Conservation (phyloP, 2,113 vertebrate species). For the Bothrops jararaca region DNA sequence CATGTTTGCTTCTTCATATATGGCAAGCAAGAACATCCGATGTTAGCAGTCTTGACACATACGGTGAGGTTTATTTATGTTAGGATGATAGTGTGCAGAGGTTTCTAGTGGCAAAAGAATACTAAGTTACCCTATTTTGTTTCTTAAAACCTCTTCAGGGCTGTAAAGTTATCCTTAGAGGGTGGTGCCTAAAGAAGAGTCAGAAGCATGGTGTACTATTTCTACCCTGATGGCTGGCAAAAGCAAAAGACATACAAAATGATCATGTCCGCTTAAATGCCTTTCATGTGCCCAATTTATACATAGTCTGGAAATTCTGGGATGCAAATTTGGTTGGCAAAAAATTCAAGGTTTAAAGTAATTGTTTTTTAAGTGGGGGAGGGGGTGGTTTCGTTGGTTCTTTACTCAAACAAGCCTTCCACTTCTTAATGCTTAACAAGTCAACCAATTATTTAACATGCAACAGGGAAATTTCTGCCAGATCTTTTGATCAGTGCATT, state of each 20-base stretch:
- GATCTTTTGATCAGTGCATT: conserved; percentile 22
- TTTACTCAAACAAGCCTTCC: not conserved
- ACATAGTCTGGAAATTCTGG: not conserved
- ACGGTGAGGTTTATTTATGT: not conserved
- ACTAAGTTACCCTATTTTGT: not conserved
- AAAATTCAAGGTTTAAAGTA: not conserved
- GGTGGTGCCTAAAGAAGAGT: not conserved
- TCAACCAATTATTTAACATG: conserved; percentile 21
- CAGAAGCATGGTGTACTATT: not conserved
- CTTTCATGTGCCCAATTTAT: not conserved
- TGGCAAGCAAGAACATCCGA: too few species aligned
- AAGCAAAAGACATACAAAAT: not conserved
- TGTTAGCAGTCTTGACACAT: too few species aligned
- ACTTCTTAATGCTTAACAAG: conserved; percentile 6
- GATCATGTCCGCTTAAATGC: not conserved
- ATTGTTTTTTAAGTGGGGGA: not conserved
- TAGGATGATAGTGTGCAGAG: not conserved
- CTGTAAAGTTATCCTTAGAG: not conserved
- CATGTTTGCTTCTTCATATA: too few species aligned
- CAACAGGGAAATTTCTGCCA: conserved; percentile 15
- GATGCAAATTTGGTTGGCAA: not conserved
- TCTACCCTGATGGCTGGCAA: not conserved
- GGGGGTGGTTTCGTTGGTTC: not conserved
- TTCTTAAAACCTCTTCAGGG: not conserved
- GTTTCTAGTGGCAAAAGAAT: not conserved